These are phyloP conservation scores for Chymomyza costata DNA, from an alignment of 1,140 invertebrate species.

Conservation along the genomic window DNA sequence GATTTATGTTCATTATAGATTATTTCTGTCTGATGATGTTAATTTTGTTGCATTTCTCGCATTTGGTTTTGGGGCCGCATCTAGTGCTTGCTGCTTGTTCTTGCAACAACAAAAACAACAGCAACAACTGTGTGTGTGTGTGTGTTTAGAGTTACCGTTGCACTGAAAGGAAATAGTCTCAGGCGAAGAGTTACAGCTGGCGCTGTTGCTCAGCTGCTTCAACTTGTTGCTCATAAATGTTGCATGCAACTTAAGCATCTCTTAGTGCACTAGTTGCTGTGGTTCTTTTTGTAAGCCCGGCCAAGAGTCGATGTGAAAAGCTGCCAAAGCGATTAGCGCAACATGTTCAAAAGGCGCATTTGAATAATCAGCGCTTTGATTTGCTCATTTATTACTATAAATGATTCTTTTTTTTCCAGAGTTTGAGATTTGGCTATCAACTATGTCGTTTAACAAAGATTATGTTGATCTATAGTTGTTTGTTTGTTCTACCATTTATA, in stretches of 20 bases:
- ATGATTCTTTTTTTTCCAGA: too few relatives aligned
- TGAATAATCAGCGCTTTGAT: too few relatives aligned
- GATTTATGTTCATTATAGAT: constrained; percentile 74
- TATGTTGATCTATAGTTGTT: too few relatives aligned
- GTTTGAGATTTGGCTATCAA: too few relatives aligned
- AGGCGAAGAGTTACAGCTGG: neutral
- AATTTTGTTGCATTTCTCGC: constrained; percentile 74
- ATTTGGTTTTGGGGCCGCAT: constrained; percentile 62
- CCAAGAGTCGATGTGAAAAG: constrained; percentile 8
- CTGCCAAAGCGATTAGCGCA: constrained; percentile 24
- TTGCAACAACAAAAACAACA: too few relatives aligned
- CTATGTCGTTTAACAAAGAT: too few relatives aligned
- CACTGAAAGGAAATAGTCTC: too few relatives aligned
- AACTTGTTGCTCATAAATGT: constrained; percentile 6
- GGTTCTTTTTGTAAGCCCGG: constrained; percentile 35
- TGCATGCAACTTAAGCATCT: too few relatives aligned
- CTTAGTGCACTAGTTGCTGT: constrained; percentile 36
- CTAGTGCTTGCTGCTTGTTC: constrained; percentile 1
- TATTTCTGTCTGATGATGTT: constrained; percentile 74
- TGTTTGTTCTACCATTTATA: too few relatives aligned
- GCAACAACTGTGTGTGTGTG: too few relatives aligned
- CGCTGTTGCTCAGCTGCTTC: constrained; percentile 11
- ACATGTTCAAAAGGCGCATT: constrained; percentile 23
- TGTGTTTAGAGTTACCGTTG: too few relatives aligned
- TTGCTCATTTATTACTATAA: too few relatives aligned